A percentile compares a stretch with the other conserved stretches of the same genome.
These are phyloP conservation scores for Podarcis raffonei DNA, from an alignment of 2,113 vertebrate genomes.

Conservation along the genomic window DNA sequence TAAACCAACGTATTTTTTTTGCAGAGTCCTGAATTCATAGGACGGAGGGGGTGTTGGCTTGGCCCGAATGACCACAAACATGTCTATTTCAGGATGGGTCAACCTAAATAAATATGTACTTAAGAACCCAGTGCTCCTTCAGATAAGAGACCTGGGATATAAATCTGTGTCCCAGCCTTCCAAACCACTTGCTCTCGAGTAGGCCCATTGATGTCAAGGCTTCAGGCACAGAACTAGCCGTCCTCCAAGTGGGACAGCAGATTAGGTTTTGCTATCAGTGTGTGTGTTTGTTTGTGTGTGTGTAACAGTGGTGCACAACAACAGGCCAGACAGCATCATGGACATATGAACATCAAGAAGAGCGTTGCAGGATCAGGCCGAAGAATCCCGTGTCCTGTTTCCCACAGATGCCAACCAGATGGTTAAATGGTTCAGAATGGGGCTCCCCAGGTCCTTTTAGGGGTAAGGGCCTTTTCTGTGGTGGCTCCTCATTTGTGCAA, in stretches of 20 bases:
- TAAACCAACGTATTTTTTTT: not conserved
- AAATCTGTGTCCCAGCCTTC: not conserved
- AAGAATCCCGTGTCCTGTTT: not conserved
- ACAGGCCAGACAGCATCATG: not conserved
- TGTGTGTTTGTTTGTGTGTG: no score
- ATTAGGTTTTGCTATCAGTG: not conserved
- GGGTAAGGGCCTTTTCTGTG: not conserved
- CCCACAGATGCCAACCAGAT: not conserved
- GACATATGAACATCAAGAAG: not conserved
- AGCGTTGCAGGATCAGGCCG: not conserved
- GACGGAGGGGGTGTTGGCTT: no score
- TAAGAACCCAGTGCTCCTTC: not conserved
- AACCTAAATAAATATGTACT: constrained; percentile 27
- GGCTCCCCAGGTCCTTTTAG: not conserved
- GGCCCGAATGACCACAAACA: not conserved
- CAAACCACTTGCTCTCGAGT: not conserved
- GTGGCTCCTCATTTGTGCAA: not conserved
- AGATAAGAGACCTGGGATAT: not conserved
- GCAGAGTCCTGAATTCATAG: not conserved
- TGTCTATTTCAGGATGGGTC: not conserved
- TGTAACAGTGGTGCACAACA: no score
- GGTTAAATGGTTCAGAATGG: not conserved
- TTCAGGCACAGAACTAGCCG: not conserved
- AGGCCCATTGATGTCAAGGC: not conserved
- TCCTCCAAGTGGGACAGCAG: not conserved